Conservation (phyloP, 2,797 vertebrate species). For the Acipenser oxyrinchus region DNA sequence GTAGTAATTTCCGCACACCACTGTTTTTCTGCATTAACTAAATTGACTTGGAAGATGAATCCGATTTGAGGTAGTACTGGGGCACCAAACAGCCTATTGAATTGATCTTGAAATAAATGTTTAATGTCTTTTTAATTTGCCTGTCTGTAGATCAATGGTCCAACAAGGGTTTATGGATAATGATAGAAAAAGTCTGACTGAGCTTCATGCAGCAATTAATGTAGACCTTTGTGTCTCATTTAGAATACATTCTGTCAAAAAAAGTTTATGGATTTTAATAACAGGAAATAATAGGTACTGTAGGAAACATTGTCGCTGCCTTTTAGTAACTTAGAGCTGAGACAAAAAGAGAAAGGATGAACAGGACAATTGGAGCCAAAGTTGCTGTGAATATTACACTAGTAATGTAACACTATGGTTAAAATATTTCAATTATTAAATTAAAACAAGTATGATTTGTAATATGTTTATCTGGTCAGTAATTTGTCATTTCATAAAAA, state of each 20-base stretch:
- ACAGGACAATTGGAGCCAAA: no score
- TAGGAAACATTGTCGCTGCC: no score
- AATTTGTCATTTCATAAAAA: no score
- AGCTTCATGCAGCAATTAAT: slow-evolving; percentile 11
- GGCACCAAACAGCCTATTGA: slow-evolving; percentile 18
- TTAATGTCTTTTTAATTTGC: slow-evolving; percentile 27
- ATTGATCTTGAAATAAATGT: slow-evolving; percentile 22
- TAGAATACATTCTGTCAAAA: slow-evolving; percentile 6
- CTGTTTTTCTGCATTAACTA: slow-evolving; percentile 28
- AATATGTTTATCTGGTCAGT: no score
- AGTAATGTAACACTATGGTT: no score
- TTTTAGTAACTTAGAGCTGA: no score
- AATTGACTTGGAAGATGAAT: slow-evolving; percentile 24
- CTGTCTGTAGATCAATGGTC: slow-evolving; percentile 19
- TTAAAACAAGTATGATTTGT: no score
- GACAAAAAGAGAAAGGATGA: no score
- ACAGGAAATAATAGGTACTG: no score
- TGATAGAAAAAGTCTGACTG: slow-evolving; percentile 15
- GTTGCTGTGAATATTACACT: no score
- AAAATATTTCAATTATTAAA: no score
- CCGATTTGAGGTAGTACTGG: slow-evolving; percentile 19
- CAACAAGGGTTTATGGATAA: slow-evolving; percentile 22
- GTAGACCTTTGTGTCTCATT: neutral
- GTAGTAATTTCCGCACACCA: slow-evolving; percentile 13
- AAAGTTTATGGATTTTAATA: no score